Base-by-base conservation (phyloP, 2,888 invertebrate genomes). In the Leptinotarsa tumamoca region DNA sequence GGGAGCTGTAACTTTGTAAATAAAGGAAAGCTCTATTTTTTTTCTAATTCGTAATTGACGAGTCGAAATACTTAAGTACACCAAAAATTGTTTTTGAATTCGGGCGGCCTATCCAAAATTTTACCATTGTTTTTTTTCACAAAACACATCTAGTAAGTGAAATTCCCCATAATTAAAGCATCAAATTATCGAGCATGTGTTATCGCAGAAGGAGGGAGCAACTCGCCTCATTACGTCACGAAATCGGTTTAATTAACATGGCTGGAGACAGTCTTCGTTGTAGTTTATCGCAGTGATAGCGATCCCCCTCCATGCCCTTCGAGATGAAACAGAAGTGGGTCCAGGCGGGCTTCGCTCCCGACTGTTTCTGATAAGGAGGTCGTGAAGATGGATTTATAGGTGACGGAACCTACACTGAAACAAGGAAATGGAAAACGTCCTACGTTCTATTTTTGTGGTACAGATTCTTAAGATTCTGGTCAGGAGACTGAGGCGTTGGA, bases 181-280 rank as follows among this genome's bases (percentile, higher is more conserved):
- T 68, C 52, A 33, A 71, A 23, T 67, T 49, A 52, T 51, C 67
- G 23, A 27, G 50, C 56, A 27, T 68, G 23, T 68, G 18, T 54
- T 66, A 71, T 71, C 58, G 58, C 54, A 70, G 56, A n/a, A 58
- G 67, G 74, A 71, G 67, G 51, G 66, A 68, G 72, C 74, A 74
- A 73, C 74, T 67, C 51, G 66, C 67, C 70, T 43, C 70, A 67
- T 74, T 75, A 76, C 75, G 27, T 74, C 70, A 58, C 73, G 67
- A 67, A 78, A 76, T 78, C 70, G 76, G 74, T 76, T 76, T 74
- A 78, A 78, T 78, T 76, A 78, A 78, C 78, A 74, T 67, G 54
- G 71, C 63, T 63, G 49, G 68, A 73, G 50, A 68, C 27, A 63
- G 69, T 63, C 67, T 56, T 72, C 70, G 68, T 72, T 69, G 69